Conservation (phyloP, 2,888 invertebrate species). For the Amblyteles armatorius region DNA sequence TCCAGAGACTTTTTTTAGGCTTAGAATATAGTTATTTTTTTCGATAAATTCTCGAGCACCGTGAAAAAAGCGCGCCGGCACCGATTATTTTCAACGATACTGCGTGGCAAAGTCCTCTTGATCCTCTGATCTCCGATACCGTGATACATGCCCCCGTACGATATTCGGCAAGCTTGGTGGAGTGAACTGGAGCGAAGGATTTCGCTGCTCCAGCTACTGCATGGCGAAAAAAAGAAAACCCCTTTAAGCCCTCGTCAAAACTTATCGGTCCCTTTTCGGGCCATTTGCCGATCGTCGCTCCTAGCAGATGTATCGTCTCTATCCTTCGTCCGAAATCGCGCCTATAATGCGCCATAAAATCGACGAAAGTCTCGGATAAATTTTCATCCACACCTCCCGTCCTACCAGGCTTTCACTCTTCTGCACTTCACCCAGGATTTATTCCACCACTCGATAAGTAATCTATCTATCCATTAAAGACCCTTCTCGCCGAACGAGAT, state of each 20-base stretch:
- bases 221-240: neutral
- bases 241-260: constrained; percentile 34
- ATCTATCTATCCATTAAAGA: constrained; percentile 29
- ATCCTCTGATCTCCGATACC: constrained; percentile 1
- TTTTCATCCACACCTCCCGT: constrained; percentile 4
- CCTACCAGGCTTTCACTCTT: neutral
- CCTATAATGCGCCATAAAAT: constrained; percentile 24
- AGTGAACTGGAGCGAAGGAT: constrained; percentile 11
- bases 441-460: neutral
- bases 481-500: neutral
- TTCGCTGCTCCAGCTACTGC: constrained; percentile 16
- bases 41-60: neutral
- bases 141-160: neutral
- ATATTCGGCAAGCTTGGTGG: constrained; percentile 15
- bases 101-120: neutral
- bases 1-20: neutral
- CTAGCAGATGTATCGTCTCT: constrained; percentile 41
- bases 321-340: constrained; percentile 34
- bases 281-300: constrained; percentile 55
- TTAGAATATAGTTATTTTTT: neutral
- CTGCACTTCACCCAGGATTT: neutral
- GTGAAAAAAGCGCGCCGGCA: neutral
- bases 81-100: neutral
- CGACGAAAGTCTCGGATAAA: constrained; percentile 30
- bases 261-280: constrained; percentile 60